Evolutionary conservation across 2,113 vertebrate species (phyloP).

Genomic region (Meriones unguiculatus): DNA sequence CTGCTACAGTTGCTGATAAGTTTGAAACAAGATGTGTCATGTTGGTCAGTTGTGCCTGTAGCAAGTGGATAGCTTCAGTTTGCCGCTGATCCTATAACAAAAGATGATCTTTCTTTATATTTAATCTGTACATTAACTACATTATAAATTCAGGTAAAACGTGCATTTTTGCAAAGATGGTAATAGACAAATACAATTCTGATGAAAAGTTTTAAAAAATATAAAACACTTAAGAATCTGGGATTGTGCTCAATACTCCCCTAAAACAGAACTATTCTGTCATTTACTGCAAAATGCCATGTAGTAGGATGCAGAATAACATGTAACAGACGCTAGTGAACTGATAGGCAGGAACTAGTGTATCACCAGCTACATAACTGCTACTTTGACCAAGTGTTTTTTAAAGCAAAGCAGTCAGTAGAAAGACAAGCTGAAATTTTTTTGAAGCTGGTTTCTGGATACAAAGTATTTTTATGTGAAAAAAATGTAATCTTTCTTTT

Average conservation of each 20-base stretch:
- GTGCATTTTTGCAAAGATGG: slow-evolving; percentile 43
- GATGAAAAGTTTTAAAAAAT: not conserved
- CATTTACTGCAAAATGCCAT: not conserved
- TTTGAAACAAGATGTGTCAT: slow-evolving; percentile 95
- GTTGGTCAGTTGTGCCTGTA: slow-evolving; percentile 95
- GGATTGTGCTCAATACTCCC: not conserved
- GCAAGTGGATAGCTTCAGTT: slow-evolving; percentile 96
- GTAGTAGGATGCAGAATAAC: not conserved
- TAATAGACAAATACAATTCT: slow-evolving; percentile 21
- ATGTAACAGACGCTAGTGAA: not conserved
- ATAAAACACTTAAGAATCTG: not conserved
- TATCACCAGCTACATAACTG: not conserved
- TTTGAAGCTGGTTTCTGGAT: slow-evolving; percentile 37
- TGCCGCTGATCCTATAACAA: slow-evolving; percentile 94
- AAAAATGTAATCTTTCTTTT: slow-evolving; percentile 6
- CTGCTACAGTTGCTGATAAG: slow-evolving; percentile 90
- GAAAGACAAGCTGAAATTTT: not conserved
- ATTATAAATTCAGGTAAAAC: slow-evolving; percentile 44
- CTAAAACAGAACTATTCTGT: not conserved
- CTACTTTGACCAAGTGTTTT: not conserved
- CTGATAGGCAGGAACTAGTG: not conserved
- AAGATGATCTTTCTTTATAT: slow-evolving; percentile 34
- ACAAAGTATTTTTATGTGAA: not conserved
- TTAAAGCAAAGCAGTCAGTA: not conserved
- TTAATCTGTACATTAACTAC: slow-evolving; percentile 2